Base-by-base conservation (phyloP, 2,113 vertebrate genomes). In the Actenoides hombroni region DNA sequence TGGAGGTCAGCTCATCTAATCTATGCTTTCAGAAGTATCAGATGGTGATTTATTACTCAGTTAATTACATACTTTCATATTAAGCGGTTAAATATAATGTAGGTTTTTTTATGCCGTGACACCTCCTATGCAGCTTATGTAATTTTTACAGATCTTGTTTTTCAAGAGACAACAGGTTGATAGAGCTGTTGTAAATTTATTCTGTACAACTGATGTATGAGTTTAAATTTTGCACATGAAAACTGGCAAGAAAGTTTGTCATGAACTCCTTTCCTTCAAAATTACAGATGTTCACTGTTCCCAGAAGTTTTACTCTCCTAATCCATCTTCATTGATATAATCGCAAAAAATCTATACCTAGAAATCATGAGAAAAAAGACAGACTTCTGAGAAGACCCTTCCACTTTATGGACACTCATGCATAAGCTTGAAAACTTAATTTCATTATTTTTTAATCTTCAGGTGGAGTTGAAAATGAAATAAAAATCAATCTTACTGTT, bases 381-480 rank as follows among this genome's bases (percentile, higher is more conserved):
- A 64, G 3, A 73, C 31, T 68, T 91, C 53, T 70, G 21, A 82
- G 46, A 89, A 75, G 28, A 54, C 1, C 5, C 17, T 85, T 87
- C 25, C 19, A 60, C 16, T 67, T 8, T 76, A 25, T 9, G 5
- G 39, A 77, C 16, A 63, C 12, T 70, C 37, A 31, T 31, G 12
- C 19, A 64, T 42, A 94, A 76, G 6, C 17, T 33, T 68, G 53
- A 90, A 91, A 89, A 84, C 12, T 14, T 84, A 67, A 94, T 93
- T 86, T 91, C 33, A 60, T 95, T 85, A 68, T 88, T 83, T 94
- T 94, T 90, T 73, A 91, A 86, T 94, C 49, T 90, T 80, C 49
- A 82, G 46, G 64, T 95, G 14, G 57, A 94, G 48, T 73, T 91
- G 92, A 90, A 93, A 94, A 76, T 61, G 28, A 95, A 91, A 94